A percentile compares a stretch with the other conserved stretches of the same genome.
phyloP scores from a whole-genome alignment of 1,140 invertebrate species.

The Theocolax elegans region DNA sequence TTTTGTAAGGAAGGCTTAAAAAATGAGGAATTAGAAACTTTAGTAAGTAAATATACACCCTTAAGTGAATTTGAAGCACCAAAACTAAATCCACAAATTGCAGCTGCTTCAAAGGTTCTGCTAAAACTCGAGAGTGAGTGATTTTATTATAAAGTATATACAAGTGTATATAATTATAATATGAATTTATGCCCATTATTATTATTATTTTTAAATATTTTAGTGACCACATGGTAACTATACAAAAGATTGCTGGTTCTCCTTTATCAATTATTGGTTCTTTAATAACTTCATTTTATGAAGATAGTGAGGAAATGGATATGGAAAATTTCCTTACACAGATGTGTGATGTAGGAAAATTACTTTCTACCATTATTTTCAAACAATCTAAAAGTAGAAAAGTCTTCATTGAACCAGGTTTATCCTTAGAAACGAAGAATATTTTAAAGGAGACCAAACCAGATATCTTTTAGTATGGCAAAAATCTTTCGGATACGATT shows the following conservation, averaged over 20 bases:
- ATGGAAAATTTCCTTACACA: neutral
- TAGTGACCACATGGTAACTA: neutral
- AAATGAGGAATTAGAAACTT: no score
- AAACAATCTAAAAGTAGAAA: conserved; percentile 21
- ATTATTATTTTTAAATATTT: no score
- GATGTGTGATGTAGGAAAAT: neutral
- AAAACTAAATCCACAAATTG: no score
- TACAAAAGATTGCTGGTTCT: conserved; percentile 1
- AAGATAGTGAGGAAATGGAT: neutral
- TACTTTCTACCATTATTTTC: neutral
- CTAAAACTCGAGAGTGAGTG: no score
- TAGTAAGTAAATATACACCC: no score
- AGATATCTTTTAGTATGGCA: conserved; percentile 23
- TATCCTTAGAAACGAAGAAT: conserved; percentile 12
- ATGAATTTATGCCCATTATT: no score
- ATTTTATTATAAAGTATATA: no score
- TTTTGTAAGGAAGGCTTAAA: no score
- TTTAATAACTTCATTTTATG: neutral
- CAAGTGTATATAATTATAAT: no score
- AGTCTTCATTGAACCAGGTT: conserved; percentile 19
- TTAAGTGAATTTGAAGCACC: no score
- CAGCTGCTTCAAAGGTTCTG: no score
- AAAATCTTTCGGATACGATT: conserved; percentile 10
- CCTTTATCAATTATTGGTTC: neutral
- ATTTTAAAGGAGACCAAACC: conserved; percentile 23